Percentiles rank a stretch among this genome's conserved stretches.
Conservation (phyloP, 2,113 vertebrate species). For the Myiozetetes cayanensis region DNA sequence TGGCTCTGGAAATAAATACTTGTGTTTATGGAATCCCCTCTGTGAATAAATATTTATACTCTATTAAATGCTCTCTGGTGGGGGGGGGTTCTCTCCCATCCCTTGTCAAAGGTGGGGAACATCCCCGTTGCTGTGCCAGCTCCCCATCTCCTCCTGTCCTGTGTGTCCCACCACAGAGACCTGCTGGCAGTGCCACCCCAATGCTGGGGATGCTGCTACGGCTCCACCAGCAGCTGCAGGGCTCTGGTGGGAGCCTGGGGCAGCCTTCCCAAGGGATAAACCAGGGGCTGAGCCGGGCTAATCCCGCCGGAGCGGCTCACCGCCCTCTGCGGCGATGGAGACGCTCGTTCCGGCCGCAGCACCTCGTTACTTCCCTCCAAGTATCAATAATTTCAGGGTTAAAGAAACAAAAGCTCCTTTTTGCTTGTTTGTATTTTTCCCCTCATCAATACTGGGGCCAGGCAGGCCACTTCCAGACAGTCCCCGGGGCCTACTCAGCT, state of each 20-base stretch:
- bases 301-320: fast-evolving
- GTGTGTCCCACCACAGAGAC: background rate
- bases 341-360: background rate
- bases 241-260: background rate
- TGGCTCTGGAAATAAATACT: background rate
- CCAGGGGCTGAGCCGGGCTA: background rate
- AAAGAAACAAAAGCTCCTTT: conserved; percentile 73
- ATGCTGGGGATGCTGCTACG: fast-evolving
- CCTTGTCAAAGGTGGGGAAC: fast-evolving
- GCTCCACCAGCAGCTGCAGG: fast-evolving
- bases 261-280: background rate
- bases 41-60: fast-evolving
- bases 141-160: fast-evolving
- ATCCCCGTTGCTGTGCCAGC: fast-evolving
- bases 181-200: fast-evolving
- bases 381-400: conserved; percentile 6
- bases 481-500: conserved; percentile 85
- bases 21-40: fast-evolving
- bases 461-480: conserved; percentile 80
- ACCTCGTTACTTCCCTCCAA: background rate
- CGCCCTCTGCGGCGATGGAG: fast-evolving
- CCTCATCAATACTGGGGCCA: conserved; percentile 80
- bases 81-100: fast-evolving
- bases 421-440: conserved; percentile 46
- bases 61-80: background rate